Percentiles rank a stretch among this genome's conserved stretches.
phyloP scores from a whole-genome alignment of 2,797 vertebrate species.

The Aphelocoma californica region DNA sequence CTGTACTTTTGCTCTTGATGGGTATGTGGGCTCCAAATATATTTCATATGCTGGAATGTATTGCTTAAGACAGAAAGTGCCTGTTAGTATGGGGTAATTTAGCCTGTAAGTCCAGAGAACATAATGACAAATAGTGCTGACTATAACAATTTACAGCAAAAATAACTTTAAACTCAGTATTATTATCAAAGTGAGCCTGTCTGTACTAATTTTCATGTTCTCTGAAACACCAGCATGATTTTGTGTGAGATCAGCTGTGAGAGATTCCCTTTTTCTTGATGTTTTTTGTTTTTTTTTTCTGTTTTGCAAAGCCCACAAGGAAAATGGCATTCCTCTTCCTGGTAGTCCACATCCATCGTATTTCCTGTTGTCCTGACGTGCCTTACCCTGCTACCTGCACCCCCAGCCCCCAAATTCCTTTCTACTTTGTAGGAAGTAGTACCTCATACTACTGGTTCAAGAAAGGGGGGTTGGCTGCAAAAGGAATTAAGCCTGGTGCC shows the following conservation, averaged over 20 bases:
- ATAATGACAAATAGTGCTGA: constrained; percentile 25
- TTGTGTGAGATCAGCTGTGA: background rate
- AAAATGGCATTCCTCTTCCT: background rate
- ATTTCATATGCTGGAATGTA: background rate
- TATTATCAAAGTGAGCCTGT: background rate
- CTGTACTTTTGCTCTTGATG: background rate
- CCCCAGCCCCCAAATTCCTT: background rate
- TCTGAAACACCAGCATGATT: background rate
- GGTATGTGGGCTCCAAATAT: background rate
- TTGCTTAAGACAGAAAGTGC: constrained; percentile 1
- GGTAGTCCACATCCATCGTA: rapidly evolving
- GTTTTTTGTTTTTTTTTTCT: too few relatives aligned
- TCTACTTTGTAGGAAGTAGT: background rate
- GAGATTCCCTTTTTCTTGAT: background rate
- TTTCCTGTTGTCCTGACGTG: background rate
- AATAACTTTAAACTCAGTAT: background rate
- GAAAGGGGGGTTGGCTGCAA: background rate
- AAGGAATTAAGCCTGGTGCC: background rate
- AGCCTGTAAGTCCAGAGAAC: background rate
- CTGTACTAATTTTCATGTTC: background rate
- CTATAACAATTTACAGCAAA: background rate
- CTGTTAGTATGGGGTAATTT: background rate
- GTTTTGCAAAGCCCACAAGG: background rate
- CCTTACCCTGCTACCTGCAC: background rate
- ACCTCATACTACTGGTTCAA: background rate